Base-by-base conservation (phyloP, 2,797 vertebrate species). In the Antennarius maculatus region DNA sequence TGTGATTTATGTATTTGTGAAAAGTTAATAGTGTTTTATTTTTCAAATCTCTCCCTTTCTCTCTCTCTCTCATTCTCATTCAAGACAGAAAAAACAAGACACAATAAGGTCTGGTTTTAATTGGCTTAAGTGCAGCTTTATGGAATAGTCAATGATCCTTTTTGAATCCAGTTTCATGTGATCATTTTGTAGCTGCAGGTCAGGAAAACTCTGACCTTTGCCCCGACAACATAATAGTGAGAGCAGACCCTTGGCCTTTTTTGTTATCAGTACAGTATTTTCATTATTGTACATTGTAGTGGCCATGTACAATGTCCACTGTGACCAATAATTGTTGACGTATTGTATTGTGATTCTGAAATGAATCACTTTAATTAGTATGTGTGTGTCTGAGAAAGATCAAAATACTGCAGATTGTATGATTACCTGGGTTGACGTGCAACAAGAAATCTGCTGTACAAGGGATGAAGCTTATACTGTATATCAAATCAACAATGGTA, bases 161-260 rank as follows among this genome's bases (percentile, higher is more conserved):
- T 34, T 52, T 70, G 88, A 76, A 77, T 82, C 80, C 56, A 70
- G 78, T 88, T 84, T 87, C 76, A 88, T 87, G 76, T 82, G 74
- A 84, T 91, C 63, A 83, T 89, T 85, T 85, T 85, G 70, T 66
- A 79, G 72, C 72, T 76, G 82, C 59, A 73, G 86, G 90, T 88
- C 86, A 83, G 41, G 28, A 77, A 79, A 89, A 84, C 88, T 86
- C 67, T 85, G 81, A 91, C 88, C 89, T 80, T 28, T 46, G 75
- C 71, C 64, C 75, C 54, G 46, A 61, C 64, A 59, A 81, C 64
- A 87, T 86, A 81, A 85, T 75, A 79, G 79, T 68, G 55, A 78
- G 69, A 69, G 39, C 63, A 67, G 80, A 89, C 86, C 83, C 71
- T 82, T 89, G 81, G 73, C 88, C 83, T 83, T 61, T 52, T 49